Evolutionary conservation across 2,113 vertebrate species (phyloP).

Genomic region (Callocephalon fimbriatum): DNA sequence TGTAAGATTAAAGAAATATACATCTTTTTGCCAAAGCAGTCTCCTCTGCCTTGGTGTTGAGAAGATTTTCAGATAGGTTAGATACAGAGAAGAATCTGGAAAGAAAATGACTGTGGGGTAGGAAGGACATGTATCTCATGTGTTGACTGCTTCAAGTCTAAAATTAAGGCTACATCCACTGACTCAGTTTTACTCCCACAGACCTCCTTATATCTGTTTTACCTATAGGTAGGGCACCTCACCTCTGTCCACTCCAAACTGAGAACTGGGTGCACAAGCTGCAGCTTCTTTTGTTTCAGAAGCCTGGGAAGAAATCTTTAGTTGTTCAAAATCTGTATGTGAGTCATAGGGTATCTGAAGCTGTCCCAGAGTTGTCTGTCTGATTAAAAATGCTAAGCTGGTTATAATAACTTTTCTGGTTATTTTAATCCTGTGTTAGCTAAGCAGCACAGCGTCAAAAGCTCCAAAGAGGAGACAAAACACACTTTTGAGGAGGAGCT

Average conservation of each 20-base stretch:
- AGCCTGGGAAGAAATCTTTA: not conserved
- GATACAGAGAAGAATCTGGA: not conserved
- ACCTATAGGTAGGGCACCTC: not conserved
- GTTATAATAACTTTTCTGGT: not conserved
- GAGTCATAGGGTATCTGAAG: not conserved
- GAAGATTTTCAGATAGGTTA: not conserved
- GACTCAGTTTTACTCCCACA: not conserved
- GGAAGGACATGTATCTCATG: not conserved
- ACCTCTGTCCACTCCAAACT: not conserved
- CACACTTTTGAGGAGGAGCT: not conserved
- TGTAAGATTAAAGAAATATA: not conserved
- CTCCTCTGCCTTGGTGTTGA: not conserved
- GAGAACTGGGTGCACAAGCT: not conserved
- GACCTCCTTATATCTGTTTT: not conserved
- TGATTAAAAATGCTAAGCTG: not conserved
- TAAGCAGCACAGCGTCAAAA: not conserved
- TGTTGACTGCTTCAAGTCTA: not conserved
- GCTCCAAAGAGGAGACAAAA: not conserved
- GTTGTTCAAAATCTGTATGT: not conserved
- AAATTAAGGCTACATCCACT: not conserved
- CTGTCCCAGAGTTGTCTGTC: not conserved
- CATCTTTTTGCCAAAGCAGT: not conserved
- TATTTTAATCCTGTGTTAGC: not conserved
- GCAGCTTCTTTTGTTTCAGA: not conserved
- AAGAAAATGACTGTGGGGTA: not conserved